Percentiles rank a stretch among this genome's conserved stretches.
Conservation (phyloP, 2,888 invertebrate species). For the Cephus sareptanus region DNA sequence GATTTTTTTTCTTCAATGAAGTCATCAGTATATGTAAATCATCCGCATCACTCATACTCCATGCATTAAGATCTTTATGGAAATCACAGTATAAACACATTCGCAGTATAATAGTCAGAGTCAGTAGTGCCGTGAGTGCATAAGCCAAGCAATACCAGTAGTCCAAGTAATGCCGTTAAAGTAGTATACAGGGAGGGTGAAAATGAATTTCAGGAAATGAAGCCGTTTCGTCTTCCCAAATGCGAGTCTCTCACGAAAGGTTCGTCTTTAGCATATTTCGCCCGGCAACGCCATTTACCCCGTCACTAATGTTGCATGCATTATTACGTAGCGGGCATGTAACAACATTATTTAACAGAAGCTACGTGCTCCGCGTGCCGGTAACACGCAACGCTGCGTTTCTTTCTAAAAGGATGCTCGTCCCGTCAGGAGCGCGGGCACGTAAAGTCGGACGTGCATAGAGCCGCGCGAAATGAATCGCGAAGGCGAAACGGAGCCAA, state of each 20-base stretch:
- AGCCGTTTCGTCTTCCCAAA: conserved; percentile 43
- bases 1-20: not conserved
- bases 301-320: conserved; percentile 25
- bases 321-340: conserved; percentile 19
- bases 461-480: not conserved
- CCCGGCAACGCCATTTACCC: conserved; percentile 11
- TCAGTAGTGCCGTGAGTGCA: not conserved
- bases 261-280: conserved; percentile 29
- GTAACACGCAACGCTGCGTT: conserved; percentile 8
- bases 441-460: not conserved
- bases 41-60: not conserved
- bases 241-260: conserved; percentile 37
- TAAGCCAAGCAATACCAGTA: not conserved
- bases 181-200: conserved; percentile 20
- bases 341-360: conserved; percentile 26
- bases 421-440: not conserved
- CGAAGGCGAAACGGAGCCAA: not conserved
- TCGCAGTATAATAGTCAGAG: not conserved
- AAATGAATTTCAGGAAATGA: conserved; percentile 43
- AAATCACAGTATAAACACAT: not conserved
- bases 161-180: not conserved
- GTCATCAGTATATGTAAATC: not conserved
- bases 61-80: not conserved
- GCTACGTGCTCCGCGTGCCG: conserved; percentile 8
- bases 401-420: not conserved